phyloP scores from a whole-genome alignment of 2,113 vertebrate genomes.

The Rhinolophus ferrumequinum region DNA sequence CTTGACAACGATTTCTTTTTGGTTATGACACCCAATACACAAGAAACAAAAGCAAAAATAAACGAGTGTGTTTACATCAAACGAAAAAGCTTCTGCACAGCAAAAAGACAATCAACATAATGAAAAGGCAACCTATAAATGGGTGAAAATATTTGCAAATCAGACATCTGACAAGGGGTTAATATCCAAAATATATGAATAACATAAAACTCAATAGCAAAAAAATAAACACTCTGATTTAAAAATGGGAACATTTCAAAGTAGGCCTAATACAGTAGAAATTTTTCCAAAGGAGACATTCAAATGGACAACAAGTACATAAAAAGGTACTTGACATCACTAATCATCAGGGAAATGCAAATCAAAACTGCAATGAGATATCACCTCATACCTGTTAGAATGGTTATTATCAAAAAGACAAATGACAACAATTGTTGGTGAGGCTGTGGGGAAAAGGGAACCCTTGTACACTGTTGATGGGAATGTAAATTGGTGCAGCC shows the following conservation, averaged over 20 bases:
- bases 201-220: not conserved
- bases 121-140: not conserved
- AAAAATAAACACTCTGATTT: not conserved
- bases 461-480: too few relatives aligned
- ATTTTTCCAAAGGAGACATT: not conserved
- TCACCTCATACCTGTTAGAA: too few relatives aligned
- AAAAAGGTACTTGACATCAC: not conserved
- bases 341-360: too few relatives aligned
- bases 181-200: not conserved
- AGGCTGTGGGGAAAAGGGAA: too few relatives aligned
- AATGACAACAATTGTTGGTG: too few relatives aligned
- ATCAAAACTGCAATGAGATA: too few relatives aligned
- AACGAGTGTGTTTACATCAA: not conserved
- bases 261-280: not conserved
- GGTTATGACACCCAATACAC: not conserved
- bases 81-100: not conserved
- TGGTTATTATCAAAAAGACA: too few relatives aligned
- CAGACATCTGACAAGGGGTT: not conserved
- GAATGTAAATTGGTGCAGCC: too few relatives aligned
- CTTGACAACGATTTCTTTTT: not conserved
- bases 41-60: not conserved
- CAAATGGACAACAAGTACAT: not conserved
- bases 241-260: not conserved
- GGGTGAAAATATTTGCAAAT: not conserved
- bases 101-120: not conserved